Base-by-base conservation (phyloP, 2,113 vertebrate species). In the Abramis brama region DNA sequence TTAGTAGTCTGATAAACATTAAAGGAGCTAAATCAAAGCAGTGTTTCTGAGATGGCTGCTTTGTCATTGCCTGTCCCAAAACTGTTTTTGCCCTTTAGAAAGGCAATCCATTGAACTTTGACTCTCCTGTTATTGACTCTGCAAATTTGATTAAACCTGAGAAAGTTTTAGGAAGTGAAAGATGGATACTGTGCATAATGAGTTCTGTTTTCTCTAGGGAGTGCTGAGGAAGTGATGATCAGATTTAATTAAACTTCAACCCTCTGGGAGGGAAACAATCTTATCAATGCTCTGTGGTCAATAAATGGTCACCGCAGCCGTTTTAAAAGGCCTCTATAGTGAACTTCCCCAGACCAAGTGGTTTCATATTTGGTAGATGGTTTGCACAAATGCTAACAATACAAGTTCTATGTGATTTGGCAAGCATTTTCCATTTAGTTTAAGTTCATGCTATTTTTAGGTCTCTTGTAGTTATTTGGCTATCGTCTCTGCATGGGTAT, bases 261-360 rank as follows among this genome's bases (percentile, higher is more conserved):
- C 57, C 12, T 36, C 36, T 6, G 13, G 60, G 39, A 50, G n/a
- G 39, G 60, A 60, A 25, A 3, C 50, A 36, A 71, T 79, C 52
- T 71, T 43, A 36, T 84, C 57, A 8, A 60, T 39, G 74, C 55
- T 59, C 13, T 71, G 11, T 55, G 70, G 82, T 87, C 59, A 62
- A 77, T 52, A 52, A 36, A 79, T 68, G 64, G 64, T 64, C 64
- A 74, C 64, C 9, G 15, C 23, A 64, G 15, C 9, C 36, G 12
- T 70, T 9, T 55, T 47, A 81, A 19, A 76, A 19, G 30, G 17
- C 75, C 55, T 80, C 43, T 8, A 4, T 73, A 6, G 27, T 78
- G 23, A 62, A 80, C 68, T 30, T 33, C 57, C 23, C 21, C 30
- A 33, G 52, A 12, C 55, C 70, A 13, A 74, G 23, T 33, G 23